These are phyloP conservation scores for Sebastes diaconus DNA, from an alignment of 2,797 vertebrate species.

Conservation along the genomic window DNA sequence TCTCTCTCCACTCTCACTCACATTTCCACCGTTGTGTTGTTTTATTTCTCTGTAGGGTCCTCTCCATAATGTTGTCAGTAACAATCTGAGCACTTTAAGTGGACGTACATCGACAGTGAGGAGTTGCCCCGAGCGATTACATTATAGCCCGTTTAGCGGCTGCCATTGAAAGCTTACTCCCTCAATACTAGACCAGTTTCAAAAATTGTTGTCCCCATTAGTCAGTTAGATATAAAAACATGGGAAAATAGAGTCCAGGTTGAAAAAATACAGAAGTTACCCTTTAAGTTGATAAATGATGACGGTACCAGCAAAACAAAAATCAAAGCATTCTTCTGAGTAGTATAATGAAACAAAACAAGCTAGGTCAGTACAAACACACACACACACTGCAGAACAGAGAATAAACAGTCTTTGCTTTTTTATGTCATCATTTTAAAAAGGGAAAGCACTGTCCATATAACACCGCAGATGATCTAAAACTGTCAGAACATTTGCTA, in stretches of 20 bases:
- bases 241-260: not conserved
- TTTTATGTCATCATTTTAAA: slow-evolving; percentile 2
- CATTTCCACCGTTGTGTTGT: too few species aligned
- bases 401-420: slow-evolving; percentile 12
- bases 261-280: not conserved
- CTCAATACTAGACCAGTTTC: not conserved
- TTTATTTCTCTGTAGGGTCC: too few species aligned
- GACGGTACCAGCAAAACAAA: not conserved
- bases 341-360: slow-evolving; percentile 3
- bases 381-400: too few species aligned
- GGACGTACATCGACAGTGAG: not conserved
- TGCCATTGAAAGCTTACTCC: not conserved
- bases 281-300: slow-evolving; percentile 28
- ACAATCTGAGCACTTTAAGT: not conserved
- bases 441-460: not conserved
- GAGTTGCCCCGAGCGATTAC: not conserved
- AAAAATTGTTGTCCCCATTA: not conserved
- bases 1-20: too few species aligned
- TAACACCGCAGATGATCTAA: not conserved
- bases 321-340: not conserved
- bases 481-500: not conserved
- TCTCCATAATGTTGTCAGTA: too few species aligned
- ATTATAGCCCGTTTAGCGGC: not conserved
- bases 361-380: slow-evolving; percentile 24
- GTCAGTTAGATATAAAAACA: not conserved